phyloP scores from a whole-genome alignment of 37 sponge, comb jelly and placozoan genomes.

The Ianthella basta region DNA sequence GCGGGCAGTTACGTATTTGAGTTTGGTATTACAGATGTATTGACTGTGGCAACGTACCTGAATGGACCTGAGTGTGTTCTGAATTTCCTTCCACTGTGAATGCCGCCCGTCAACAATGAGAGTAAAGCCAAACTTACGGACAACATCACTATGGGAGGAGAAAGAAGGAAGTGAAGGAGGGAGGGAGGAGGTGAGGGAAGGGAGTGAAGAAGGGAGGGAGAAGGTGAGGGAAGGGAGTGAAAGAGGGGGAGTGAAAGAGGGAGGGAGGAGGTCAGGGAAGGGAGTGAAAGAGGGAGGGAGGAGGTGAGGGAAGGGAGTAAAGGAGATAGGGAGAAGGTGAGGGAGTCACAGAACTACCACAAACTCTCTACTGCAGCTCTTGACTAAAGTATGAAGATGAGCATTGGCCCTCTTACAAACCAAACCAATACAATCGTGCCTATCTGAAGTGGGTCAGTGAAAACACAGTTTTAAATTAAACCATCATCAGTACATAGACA shows the following conservation, averaged over 20 bases:
- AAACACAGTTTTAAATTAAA: no score
- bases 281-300: not conserved
- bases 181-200: not conserved
- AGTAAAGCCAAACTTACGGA: slow-evolving; percentile 59
- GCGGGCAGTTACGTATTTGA: not conserved
- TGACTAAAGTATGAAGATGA: no score
- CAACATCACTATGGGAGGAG: slow-evolving; percentile 31
- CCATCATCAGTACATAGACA: no score
- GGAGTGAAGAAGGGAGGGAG: not conserved
- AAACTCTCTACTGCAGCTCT: no score
- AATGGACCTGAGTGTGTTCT: slow-evolving; percentile 48
- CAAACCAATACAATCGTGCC: no score
- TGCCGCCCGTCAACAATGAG: slow-evolving; percentile 51
- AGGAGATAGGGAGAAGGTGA: not conserved
- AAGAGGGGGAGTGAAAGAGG: no score
- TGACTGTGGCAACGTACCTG: slow-evolving; percentile 15
- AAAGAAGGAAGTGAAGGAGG: not conserved
- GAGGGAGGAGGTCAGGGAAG: not conserved
- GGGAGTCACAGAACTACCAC: no score
- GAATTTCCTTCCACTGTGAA: slow-evolving; percentile 35
- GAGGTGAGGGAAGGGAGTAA: not conserved
- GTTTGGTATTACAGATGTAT: not conserved
- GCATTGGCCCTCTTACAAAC: no score
- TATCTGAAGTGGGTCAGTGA: no score
- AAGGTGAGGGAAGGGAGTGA: no score